These are phyloP conservation scores for Erythrocebus patas DNA, from an alignment of 2,113 vertebrate genomes.

Conservation along the genomic window DNA sequence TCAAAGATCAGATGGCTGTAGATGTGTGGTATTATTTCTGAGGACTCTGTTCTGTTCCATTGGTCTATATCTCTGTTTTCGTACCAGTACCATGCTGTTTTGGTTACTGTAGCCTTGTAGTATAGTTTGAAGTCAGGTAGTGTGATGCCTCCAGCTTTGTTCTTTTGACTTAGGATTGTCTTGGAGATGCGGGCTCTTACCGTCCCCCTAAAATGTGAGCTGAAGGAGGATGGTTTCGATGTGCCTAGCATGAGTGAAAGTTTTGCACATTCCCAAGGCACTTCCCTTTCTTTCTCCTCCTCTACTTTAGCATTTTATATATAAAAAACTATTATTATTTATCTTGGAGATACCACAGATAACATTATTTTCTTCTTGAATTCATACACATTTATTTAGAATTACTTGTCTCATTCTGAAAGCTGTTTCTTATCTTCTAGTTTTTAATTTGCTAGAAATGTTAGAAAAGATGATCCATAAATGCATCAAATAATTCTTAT, in stretches of 20 bases:
- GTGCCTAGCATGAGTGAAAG: no score
- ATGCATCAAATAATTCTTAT: slow-evolving; percentile 38
- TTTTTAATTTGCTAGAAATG: slow-evolving; percentile 45
- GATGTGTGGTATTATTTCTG: no score
- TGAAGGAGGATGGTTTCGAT: background rate
- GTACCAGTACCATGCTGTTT: no score
- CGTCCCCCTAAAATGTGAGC: background rate
- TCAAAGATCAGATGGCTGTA: no score
- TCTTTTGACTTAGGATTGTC: no score
- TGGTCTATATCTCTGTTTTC: no score
- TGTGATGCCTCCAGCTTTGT: no score
- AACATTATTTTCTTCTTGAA: slow-evolving; percentile 22
- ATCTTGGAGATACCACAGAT: no score
- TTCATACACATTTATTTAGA: background rate
- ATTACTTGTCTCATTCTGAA: slow-evolving; percentile 14
- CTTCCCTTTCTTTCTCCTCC: background rate
- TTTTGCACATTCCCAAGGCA: background rate
- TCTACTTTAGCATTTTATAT: background rate
- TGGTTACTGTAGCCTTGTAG: no score
- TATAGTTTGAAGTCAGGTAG: no score
- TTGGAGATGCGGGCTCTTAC: no score
- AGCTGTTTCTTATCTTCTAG: slow-evolving; percentile 15
- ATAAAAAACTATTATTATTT: background rate
- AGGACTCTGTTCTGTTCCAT: no score
- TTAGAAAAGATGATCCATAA: slow-evolving; percentile 27